Conservation (phyloP, 2,888 invertebrate genomes). For the Synanthedon andrenaeformis region DNA sequence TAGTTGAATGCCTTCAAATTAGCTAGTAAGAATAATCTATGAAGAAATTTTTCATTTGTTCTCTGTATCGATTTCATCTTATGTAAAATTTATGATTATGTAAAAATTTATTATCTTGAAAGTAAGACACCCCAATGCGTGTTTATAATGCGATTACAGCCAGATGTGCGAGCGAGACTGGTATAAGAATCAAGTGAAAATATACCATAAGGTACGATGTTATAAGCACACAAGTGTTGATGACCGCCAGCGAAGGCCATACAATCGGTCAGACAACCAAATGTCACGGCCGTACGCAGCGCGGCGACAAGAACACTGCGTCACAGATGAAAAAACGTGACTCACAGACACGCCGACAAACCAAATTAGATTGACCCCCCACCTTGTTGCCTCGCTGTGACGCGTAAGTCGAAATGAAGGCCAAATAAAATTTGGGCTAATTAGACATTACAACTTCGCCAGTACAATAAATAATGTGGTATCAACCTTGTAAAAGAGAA, state of each 20-base stretch:
- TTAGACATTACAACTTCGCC: constrained; percentile 24
- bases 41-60: too few relatives aligned
- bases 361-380: constrained; percentile 8
- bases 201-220: constrained; percentile 33
- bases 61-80: too few relatives aligned
- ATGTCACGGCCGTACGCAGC: constrained; percentile 61
- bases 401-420: neutral
- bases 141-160: too few relatives aligned
- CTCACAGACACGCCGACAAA: constrained; percentile 24
- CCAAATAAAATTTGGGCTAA: constrained; percentile 1
- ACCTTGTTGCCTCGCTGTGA: constrained; percentile 5
- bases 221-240: constrained; percentile 50
- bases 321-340: constrained; percentile 61
- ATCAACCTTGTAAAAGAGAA: constrained; percentile 46
- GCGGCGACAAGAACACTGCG: constrained; percentile 52
- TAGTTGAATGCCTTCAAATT: too few relatives aligned
- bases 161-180: constrained; percentile 6
- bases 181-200: constrained; percentile 27
- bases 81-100: too few relatives aligned
- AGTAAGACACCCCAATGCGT: too few relatives aligned
- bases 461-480: constrained; percentile 11
- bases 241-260: constrained; percentile 66
- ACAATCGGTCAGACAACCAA: constrained; percentile 67
- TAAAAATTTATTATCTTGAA: too few relatives aligned
- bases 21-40: too few relatives aligned